A percentile compares a stretch with the other conserved stretches of the same genome.
These are phyloP conservation scores for Narcine bancroftii DNA, from an alignment of 2,113 vertebrate species.

Conservation along the genomic window DNA sequence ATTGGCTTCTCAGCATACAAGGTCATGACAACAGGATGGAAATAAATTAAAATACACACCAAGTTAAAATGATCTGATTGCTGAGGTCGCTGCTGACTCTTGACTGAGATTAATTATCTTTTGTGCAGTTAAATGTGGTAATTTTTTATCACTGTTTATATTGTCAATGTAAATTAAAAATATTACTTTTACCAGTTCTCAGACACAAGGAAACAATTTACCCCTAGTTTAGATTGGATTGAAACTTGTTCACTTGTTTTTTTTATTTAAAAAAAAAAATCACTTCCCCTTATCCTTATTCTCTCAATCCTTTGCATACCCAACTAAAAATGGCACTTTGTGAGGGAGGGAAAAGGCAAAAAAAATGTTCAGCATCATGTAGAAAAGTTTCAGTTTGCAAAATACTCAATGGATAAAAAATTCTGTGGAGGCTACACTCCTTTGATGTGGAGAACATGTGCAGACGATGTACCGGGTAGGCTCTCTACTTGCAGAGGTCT, in stretches of 20 bases:
- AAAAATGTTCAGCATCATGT: not conserved
- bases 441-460: too few species aligned
- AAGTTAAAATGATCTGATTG: not conserved
- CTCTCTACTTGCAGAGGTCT: too few species aligned
- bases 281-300: not conserved
- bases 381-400: not conserved
- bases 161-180: not conserved
- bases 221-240: not conserved
- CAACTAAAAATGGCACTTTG: not conserved
- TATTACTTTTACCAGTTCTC: not conserved
- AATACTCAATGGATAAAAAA: not conserved
- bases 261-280: too few species aligned
- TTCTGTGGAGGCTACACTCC: too few species aligned
- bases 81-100: not conserved
- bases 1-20: not conserved
- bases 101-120: slow-evolving; percentile 23
- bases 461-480: too few species aligned
- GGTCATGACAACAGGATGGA: not conserved
- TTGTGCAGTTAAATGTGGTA: not conserved
- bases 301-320: not conserved
- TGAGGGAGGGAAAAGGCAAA: not conserved
- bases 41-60: not conserved
- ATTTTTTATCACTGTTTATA: not conserved
- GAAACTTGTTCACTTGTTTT: too few species aligned
- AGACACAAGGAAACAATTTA: not conserved